phyloP scores from a whole-genome alignment of 2,113 vertebrate species.

The Meles meles region DNA sequence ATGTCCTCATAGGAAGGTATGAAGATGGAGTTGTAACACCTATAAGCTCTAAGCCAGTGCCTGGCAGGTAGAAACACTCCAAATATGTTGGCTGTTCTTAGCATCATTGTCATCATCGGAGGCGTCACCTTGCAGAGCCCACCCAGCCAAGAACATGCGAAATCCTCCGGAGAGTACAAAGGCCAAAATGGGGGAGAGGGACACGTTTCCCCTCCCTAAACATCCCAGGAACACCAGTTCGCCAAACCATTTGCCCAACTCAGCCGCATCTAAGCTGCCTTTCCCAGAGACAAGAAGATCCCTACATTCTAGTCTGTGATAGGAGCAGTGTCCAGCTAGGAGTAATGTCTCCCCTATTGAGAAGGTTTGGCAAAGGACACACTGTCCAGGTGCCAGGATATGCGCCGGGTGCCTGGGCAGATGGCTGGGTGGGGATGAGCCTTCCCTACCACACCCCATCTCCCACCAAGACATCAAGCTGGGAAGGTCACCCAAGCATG shows the following conservation, averaged over 20 bases:
- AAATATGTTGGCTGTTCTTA: neutral
- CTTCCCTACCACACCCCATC: neutral
- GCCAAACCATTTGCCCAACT: neutral
- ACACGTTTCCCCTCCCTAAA: neutral
- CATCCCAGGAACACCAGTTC: neutral
- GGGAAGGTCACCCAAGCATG: neutral
- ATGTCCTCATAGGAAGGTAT: neutral
- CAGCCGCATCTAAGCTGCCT: neutral
- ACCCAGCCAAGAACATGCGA: neutral
- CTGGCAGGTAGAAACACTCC: neutral
- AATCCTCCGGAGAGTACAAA: neutral
- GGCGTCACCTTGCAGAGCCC: neutral
- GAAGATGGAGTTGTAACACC: neutral
- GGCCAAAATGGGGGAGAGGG: neutral
- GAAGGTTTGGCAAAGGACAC: conserved; percentile 71
- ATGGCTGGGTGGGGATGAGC: conserved; percentile 58
- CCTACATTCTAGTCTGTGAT: neutral
- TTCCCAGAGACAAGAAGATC: neutral
- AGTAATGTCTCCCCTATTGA: conserved; percentile 47
- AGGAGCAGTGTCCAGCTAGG: conserved; percentile 40
- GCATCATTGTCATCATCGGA: neutral
- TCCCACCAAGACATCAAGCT: conserved; percentile 4
- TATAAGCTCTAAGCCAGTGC: neutral
- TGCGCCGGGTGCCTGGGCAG: conserved; percentile 66
- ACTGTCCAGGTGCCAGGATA: conserved; percentile 43